A percentile compares a stretch with the other conserved stretches of the same genome.
These are phyloP conservation scores for Actenoides lindsayi DNA, from an alignment of 2,113 vertebrate species.

Conservation along the genomic window DNA sequence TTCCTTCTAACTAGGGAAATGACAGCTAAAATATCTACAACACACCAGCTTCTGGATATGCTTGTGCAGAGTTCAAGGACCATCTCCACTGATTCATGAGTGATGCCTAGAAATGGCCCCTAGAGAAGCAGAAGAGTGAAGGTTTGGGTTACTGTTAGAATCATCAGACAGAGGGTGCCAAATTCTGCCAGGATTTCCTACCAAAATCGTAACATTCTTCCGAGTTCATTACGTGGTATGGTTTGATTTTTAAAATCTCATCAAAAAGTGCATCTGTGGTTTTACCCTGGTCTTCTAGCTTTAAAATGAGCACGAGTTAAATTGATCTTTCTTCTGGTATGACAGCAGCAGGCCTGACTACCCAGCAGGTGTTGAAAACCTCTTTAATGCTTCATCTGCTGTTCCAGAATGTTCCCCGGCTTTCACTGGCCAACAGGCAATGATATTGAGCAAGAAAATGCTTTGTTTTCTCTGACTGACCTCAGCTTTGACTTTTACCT, in stretches of 20 bases:
- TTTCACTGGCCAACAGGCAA: background rate
- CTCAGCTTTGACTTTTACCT: background rate
- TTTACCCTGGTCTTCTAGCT: background rate
- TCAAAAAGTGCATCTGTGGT: background rate
- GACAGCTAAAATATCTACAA: background rate
- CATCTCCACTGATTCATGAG: rapidly evolving
- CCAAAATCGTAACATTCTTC: background rate
- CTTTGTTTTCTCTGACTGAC: background rate
- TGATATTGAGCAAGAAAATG: background rate
- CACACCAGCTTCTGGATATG: rapidly evolving
- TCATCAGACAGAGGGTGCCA: background rate
- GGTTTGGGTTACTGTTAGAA: background rate
- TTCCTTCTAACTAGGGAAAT: background rate
- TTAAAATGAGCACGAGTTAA: background rate
- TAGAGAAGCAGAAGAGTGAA: rapidly evolving
- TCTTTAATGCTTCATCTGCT: background rate
- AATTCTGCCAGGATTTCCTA: background rate
- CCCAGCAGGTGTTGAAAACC: background rate
- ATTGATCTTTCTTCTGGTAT: background rate
- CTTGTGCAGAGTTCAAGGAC: background rate
- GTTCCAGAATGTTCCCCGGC: background rate
- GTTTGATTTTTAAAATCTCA: background rate
- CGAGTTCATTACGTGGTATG: background rate
- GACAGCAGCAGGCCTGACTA: background rate
- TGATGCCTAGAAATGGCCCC: background rate